These are phyloP conservation scores for Saturnia japonica DNA, from an alignment of 2,888 invertebrate genomes.

Conservation along the genomic window DNA sequence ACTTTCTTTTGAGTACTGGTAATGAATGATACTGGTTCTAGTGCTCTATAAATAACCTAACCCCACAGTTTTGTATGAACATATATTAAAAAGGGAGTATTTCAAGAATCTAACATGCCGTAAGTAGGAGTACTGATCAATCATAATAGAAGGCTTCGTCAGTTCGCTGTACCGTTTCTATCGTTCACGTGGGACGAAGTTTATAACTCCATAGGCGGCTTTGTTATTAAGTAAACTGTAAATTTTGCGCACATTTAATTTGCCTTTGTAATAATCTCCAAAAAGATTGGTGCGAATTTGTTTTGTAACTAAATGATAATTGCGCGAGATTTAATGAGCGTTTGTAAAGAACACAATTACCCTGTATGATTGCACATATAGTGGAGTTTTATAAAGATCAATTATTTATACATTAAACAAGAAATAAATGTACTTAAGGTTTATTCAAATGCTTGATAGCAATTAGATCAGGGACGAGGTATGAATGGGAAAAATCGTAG, in stretches of 20 bases:
- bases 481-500: background rate
- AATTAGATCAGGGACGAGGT: background rate
- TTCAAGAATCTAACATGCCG: too few species aligned
- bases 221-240: constrained; percentile 12
- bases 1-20: too few species aligned
- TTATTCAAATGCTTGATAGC: background rate
- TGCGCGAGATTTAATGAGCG: constrained; percentile 6
- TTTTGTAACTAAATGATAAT: constrained; percentile 5
- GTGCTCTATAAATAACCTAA: too few species aligned
- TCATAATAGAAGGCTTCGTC: background rate
- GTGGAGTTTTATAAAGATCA: background rate
- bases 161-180: background rate
- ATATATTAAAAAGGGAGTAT: too few species aligned
- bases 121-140: background rate
- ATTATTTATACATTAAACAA: background rate
- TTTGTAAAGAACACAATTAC: background rate
- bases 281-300: constrained; percentile 1
- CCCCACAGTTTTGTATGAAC: too few species aligned
- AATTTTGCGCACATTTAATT: background rate
- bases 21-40: too few species aligned
- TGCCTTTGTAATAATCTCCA: constrained; percentile 6
- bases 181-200: background rate
- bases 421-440: background rate
- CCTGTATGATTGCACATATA: background rate
- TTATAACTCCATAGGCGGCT: background rate